Evolutionary conservation across 2,797 vertebrate genomes (phyloP).

Genomic region (Premnoplex brunnescens): DNA sequence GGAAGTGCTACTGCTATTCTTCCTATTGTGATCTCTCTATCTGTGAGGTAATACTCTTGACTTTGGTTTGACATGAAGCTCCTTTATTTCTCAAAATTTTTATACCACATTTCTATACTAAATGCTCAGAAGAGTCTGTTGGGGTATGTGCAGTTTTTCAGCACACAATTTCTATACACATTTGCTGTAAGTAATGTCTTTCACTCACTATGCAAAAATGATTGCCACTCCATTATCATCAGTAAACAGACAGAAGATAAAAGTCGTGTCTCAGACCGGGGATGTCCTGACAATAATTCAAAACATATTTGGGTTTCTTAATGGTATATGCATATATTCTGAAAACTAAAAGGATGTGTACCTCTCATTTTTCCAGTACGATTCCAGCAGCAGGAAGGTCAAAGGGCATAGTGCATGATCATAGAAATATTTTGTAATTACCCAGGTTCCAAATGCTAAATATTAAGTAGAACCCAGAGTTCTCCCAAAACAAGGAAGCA

Average conservation of each 20-base stretch:
- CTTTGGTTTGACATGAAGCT: neutral
- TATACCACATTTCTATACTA: neutral
- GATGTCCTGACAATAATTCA: neutral
- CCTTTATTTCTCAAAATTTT: neutral
- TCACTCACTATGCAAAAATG: neutral
- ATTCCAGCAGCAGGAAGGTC: neutral
- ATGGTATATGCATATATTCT: neutral
- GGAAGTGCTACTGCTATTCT: neutral
- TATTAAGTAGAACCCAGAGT: neutral
- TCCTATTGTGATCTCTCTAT: neutral
- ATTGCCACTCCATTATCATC: neutral
- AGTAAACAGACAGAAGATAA: neutral
- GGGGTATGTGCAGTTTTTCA: neutral
- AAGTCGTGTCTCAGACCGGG: neutral
- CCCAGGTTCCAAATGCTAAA: neutral
- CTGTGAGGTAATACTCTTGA: neutral
- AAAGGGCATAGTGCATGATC: neutral
- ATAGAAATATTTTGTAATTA: neutral
- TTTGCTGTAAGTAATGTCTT: neutral
- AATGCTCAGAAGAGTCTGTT: neutral
- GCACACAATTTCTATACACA: neutral
- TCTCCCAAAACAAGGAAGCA: neutral
- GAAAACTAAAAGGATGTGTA: neutral
- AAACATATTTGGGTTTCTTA: neutral
- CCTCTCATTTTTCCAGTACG: neutral